These are phyloP conservation scores for Gopherus flavomarginatus DNA, from an alignment of 2,113 vertebrate genomes.

Conservation along the genomic window DNA sequence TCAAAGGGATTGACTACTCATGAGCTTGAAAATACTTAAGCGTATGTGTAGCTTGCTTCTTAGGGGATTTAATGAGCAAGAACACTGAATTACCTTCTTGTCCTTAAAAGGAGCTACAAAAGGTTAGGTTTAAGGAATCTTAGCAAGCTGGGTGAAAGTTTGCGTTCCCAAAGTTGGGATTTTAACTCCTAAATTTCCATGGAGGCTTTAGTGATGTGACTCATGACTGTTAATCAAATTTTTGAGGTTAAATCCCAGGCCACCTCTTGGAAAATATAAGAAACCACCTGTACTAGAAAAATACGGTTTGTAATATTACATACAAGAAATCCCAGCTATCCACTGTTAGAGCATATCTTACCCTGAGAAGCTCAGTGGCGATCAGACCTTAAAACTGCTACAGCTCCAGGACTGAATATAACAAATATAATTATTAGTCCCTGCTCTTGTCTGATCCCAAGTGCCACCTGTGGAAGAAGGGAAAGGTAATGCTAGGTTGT, in stretches of 20 bases:
- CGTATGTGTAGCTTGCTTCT: background rate
- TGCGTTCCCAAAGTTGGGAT: background rate
- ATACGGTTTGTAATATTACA: background rate
- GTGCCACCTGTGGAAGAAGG: rapidly evolving
- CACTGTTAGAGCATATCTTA: background rate
- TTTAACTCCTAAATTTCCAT: background rate
- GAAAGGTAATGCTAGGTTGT: background rate
- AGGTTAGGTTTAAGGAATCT: too few relatives aligned
- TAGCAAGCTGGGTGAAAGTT: background rate
- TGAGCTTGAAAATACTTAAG: background rate
- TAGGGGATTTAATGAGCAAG: background rate
- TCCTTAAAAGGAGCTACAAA: background rate
- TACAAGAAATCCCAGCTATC: background rate
- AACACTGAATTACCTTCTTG: background rate
- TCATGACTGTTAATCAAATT: background rate
- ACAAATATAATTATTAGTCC: background rate
- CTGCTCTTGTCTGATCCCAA: background rate
- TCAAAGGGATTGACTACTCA: background rate
- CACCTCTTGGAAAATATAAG: rapidly evolving
- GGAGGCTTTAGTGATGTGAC: background rate
- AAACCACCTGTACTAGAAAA: too few relatives aligned
- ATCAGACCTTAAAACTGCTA: background rate
- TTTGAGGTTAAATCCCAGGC: background rate
- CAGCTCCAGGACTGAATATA: background rate
- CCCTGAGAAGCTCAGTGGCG: background rate